Base-by-base conservation (phyloP, 2,888 invertebrate genomes). In the Malthinus seriepunctatus region DNA sequence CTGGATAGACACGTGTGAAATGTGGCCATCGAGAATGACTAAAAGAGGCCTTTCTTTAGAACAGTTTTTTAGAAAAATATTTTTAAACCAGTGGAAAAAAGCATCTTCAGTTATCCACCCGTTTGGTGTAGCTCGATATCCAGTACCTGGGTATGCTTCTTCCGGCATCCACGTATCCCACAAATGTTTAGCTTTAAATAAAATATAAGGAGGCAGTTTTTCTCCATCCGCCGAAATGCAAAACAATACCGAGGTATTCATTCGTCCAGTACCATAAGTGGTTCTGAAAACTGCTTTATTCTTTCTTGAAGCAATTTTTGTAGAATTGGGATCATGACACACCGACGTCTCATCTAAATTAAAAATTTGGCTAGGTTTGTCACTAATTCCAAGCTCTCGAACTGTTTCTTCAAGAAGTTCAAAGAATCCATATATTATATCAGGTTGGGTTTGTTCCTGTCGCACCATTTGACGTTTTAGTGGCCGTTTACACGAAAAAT, bases 81-180 rank as follows among this genome's bases (percentile, higher is more conserved):
- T 63, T 38, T 63, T 42, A 49, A 68, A 63, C 49, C 63, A 67
- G 12, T 62, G 61, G 35, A 44, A 15, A 53, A 67, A 71, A 7
- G 71, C 60, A 0, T 66, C 60, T 2, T 64, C 61, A 37, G 75
- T 70, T 68, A 75, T 74, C 72, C 72, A 73, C 1, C 71, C 72
- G 56, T 74, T 74, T 32, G 51, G 54, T 3, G 69, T 71, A 4
- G 69, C 67, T 3, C 70, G 68, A 53, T 70, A 72, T 1, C 59
- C 42, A 8, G 68, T 71, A 5, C 60, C 60, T 33, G 23, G 38
- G 10, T 38, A 50, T 5, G 39, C 37, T n/a, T 38, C 32, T 23
- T 50, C 32, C 9, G 50, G 50, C 39, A 50, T 50, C 50, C 50
- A 50, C 5, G 8, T n/a, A 31, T n/a, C n/a, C n/a, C n/a, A n/a